phyloP scores from a whole-genome alignment of 2,888 invertebrate species.

The Oxytorus armatus region DNA sequence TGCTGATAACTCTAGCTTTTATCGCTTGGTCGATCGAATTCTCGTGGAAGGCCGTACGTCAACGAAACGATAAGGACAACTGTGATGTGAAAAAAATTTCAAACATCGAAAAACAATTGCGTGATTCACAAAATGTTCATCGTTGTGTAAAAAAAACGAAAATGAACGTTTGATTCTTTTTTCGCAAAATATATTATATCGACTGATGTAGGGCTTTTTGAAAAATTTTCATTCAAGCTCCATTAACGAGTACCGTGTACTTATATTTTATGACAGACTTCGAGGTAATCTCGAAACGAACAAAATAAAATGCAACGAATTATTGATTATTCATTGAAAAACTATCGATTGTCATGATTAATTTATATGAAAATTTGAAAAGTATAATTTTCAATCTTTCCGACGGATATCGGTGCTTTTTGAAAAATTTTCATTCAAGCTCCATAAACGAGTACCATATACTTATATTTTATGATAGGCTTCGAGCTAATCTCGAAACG shows the following conservation, averaged over 20 bases:
- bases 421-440: conserved; percentile 22
- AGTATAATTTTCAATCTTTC: too few relatives aligned
- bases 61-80: conserved; percentile 33
- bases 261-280: conserved; percentile 18
- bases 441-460: conserved; percentile 40
- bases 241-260: conserved; percentile 46
- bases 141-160: background rate
- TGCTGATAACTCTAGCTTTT: conserved; percentile 78
- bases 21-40: conserved; percentile 75
- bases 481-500: background rate
- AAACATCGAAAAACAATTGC: conserved; percentile 43
- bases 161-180: conserved; percentile 34
- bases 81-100: conserved; percentile 38
- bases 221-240: conserved; percentile 24
- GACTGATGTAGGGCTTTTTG: too few relatives aligned
- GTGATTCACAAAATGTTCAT: conserved; percentile 15
- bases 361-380: too few relatives aligned
- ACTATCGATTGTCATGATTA: too few relatives aligned
- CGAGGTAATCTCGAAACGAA: background rate
- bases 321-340: too few relatives aligned
- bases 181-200: too few relatives aligned
- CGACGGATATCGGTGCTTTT: too few relatives aligned
- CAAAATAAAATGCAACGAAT: background rate
- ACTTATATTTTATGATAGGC: conserved; percentile 24
- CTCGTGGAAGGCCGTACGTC: conserved; percentile 56